Base-by-base conservation (phyloP, 2,113 vertebrate genomes). In the Oryzias melastigma region DNA sequence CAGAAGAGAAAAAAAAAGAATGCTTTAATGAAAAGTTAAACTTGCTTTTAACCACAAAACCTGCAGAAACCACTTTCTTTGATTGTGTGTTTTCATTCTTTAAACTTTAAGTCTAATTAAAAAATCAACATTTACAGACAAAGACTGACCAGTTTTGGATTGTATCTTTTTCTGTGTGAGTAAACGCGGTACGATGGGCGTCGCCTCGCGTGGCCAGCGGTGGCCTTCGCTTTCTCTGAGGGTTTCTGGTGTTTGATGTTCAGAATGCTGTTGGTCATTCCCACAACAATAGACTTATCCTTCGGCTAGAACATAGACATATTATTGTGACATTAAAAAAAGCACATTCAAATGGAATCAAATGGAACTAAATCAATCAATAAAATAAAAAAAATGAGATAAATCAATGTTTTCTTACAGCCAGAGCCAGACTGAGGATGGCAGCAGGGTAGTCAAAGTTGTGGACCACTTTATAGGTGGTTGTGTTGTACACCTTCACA, bases 401-500 rank as follows among this genome's bases (percentile, higher is more conserved):
- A 52, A 59, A 17, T 54, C 2, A 56, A 35, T 35, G 12, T 44
- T 58, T 82, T 91, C 96, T 93, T 93, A 99, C 97, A 22, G 96
- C 92, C 81, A 99, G 73, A 0, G 92, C 96, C 67, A 98, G 86
- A 86, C 96, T 99, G 68, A 99, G 92, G 73, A 99, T 95, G 14
- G 97, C 94, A 5, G 95, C 91, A 14, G 94, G 90, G 14, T 95
- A 97, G 78, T 94, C 94, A 80, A 98, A 97, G 87, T 94, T 98
- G 82, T 99, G 95, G 14, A 97, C 95, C 47, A 96, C 95, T 92
- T 96, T 98, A 71, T 95, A 99, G 62, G 91, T 95, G 59, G 94
- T 90, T 29, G 97, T 98, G 84, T 93, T 98, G 78, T 98, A 99
- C 17, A 99, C 90, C 85, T 99, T 99, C 45, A 99, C 94, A 41